Percentiles rank a stretch among this genome's conserved stretches.
phyloP scores from a whole-genome alignment of 2,113 vertebrate species.

The Pituophis catenifer region DNA sequence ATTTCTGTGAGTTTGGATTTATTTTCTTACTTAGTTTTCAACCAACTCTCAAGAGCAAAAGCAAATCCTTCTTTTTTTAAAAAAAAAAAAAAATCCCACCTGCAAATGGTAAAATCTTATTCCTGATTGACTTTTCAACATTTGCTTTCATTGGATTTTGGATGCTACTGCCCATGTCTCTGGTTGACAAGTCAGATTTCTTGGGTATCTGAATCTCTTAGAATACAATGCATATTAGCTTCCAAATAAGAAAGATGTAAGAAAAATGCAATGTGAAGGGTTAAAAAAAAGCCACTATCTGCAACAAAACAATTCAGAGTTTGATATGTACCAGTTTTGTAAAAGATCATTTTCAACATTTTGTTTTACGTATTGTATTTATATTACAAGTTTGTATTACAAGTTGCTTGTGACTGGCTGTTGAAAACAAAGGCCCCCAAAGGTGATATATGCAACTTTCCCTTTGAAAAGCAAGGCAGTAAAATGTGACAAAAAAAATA shows the following conservation, averaged over 20 bases:
- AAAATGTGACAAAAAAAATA: neutral
- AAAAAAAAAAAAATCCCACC: neutral
- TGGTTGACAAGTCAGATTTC: neutral
- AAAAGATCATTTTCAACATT: neutral
- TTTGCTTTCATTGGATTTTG: neutral
- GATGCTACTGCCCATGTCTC: neutral
- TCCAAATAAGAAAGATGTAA: neutral
- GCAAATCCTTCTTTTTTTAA: neutral
- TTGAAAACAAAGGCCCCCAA: neutral
- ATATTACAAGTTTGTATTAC: neutral
- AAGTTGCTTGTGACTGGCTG: neutral
- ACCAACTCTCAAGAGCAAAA: neutral
- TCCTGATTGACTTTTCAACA: neutral
- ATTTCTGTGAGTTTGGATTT: neutral
- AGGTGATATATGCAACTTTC: neutral
- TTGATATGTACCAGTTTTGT: neutral
- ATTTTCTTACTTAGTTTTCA: neutral
- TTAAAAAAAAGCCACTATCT: neutral
- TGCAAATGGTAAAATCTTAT: neutral
- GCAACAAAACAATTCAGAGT: neutral
- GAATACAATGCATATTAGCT: neutral
- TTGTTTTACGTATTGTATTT: neutral
- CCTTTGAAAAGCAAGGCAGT: neutral
- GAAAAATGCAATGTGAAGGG: neutral
- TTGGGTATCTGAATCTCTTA: neutral